A percentile compares a stretch with the other conserved stretches of the same genome.
Conservation (phyloP, 1,140 invertebrate species). For the Drosophila guanche region DNA sequence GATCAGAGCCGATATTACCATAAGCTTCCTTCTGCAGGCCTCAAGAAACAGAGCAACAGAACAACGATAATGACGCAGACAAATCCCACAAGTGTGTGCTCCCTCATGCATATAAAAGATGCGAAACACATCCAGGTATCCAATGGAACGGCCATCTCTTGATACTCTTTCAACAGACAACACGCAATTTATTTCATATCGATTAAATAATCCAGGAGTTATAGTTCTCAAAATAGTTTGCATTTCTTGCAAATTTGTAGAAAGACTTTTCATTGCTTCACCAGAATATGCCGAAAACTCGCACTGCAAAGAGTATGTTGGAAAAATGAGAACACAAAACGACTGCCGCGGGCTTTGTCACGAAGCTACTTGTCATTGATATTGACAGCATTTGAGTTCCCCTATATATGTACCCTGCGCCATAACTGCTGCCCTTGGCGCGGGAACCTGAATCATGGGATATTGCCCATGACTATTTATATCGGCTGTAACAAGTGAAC, state of each 20-base stretch:
- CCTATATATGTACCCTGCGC: not conserved
- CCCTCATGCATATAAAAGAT: conserved; percentile 65
- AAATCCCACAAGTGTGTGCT: conserved; percentile 77
- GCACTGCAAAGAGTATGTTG: not conserved
- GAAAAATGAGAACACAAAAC: not conserved
- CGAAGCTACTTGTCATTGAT: conserved; percentile 35
- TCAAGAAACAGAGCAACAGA: conserved; percentile 8
- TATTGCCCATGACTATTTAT: conserved; percentile 12
- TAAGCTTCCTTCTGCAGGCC: conserved; percentile 24
- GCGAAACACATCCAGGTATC: not conserved
- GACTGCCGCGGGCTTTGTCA: conserved; percentile 45
- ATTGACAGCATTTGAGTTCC: conserved; percentile 18
- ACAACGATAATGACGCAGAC: conserved; percentile 42
- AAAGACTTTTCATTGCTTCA: no score
- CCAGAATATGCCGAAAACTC: not conserved
- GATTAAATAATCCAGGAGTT: no score
- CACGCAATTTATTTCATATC: no score
- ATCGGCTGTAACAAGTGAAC: conserved; percentile 15
- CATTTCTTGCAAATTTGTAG: no score
- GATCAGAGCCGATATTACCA: conserved; percentile 64
- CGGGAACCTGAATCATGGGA: no score
- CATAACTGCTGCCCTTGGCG: no score
- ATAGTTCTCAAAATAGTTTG: no score
- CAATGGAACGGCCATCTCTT: not conserved
- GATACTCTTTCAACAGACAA: no score